Evolutionary conservation across 2,797 vertebrate species (phyloP), one percentile per base, ranked within the genome.

Genomic region (Gymnothorax javanicus): DNA sequence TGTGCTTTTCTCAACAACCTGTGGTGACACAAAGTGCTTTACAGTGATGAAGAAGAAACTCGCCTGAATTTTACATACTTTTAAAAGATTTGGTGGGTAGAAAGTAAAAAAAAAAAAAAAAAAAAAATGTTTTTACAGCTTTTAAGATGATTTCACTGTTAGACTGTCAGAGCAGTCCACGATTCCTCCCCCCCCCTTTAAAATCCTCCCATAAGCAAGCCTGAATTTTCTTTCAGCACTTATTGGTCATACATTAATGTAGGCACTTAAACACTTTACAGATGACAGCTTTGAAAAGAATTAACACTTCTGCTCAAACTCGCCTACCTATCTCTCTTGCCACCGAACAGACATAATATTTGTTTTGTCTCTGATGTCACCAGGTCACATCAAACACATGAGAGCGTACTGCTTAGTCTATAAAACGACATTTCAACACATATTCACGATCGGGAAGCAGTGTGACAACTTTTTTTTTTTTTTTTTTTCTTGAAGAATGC

Each of bases 221-320:
- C 6, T 75, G 50, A 27, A 54, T 79, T 56, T 54, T 20, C 75
- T 56, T 79, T 79, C 23, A 79, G 50, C 75, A 52, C 52, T 52
- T 52, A n/a, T 79, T 56, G 56, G 8, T 2, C 13, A 17, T 79
- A 54, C 75, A 79, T 54, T 23, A 79, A 79, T 54, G 50, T 54
- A 94, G 94, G 95, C 94, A 95, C 94, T 95, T 90, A 94, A 91
- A 94, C 93, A 94, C 93, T 92, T 84, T 90, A 88, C 88, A 89
- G 87, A 84, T 60, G 87, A 90, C 89, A 87, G 89, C 62, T 43
- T 87, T 89, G 88, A 90, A 91, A 91, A 91, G 83, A 89, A 91
- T 90, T 89, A 91, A 90, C 90, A 90, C 86, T 82, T 90, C 89
- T 86, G 84, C 86, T 89, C 77, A 20, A 50, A 56, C 20, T 25